Percentiles rank a stretch among this genome's conserved stretches.
These are phyloP conservation scores for Gymnothorax reevesii DNA, from an alignment of 2,797 vertebrate genomes.

Conservation along the genomic window DNA sequence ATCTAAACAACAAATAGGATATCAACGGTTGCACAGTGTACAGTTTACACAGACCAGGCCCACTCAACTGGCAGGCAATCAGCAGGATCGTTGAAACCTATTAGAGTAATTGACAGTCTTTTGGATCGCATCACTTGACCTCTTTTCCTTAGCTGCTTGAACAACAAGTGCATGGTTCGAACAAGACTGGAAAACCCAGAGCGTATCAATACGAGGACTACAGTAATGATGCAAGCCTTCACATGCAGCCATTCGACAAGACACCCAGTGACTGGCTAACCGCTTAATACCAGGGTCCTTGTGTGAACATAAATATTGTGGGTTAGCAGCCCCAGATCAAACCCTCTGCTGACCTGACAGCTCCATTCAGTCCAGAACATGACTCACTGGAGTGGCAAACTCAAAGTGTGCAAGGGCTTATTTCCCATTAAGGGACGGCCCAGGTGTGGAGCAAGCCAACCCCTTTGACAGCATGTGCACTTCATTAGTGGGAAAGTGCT, in stretches of 20 bases:
- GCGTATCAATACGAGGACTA: background rate
- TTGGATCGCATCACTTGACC: background rate
- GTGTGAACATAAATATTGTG: background rate
- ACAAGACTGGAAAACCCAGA: background rate
- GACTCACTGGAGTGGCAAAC: constrained; percentile 49
- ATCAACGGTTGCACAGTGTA: background rate
- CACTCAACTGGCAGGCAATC: background rate
- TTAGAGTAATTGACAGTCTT: background rate
- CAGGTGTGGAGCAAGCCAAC: constrained; percentile 46
- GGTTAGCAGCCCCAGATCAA: background rate
- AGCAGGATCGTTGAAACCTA: background rate
- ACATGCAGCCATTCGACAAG: background rate
- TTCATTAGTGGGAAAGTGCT: constrained; percentile 78
- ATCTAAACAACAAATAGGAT: constrained; percentile 20
- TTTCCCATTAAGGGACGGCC: constrained; percentile 72
- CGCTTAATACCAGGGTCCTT: background rate
- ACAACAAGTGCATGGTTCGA: background rate
- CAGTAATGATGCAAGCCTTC: background rate
- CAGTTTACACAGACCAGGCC: constrained; percentile 5
- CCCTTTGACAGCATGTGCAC: constrained; percentile 70
- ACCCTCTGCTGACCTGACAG: background rate
- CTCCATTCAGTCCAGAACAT: background rate
- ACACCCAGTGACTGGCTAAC: background rate
- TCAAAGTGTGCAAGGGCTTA: constrained; percentile 52
- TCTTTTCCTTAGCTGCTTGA: background rate